Conservation (phyloP, 2,797 vertebrate species). For the Gobionotothen gibberifrons region DNA sequence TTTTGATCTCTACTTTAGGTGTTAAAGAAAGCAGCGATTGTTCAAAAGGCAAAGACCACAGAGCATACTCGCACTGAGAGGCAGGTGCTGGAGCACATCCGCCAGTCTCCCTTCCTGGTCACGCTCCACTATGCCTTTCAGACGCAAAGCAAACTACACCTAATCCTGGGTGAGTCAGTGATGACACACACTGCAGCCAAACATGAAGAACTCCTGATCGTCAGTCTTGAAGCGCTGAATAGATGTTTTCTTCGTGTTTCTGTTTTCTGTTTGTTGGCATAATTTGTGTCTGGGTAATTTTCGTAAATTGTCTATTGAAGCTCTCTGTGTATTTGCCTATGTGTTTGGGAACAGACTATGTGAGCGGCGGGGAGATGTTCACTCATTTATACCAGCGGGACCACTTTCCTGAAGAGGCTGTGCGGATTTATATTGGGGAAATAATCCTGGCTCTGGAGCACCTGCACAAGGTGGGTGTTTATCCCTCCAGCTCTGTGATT, state of each 20-base stretch:
- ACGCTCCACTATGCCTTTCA: conserved; percentile 96
- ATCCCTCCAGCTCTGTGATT: not conserved
- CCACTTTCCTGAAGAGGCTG: conserved; percentile 92
- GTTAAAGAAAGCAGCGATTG: conserved; percentile 93
- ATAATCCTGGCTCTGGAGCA: conserved; percentile 93
- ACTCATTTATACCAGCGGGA: conserved; percentile 95
- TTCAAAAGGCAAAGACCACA: conserved; percentile 93
- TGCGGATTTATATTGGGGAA: conserved; percentile 92
- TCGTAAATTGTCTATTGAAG: conserved; percentile 38
- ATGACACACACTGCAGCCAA: not conserved
- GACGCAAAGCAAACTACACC: conserved; percentile 94
- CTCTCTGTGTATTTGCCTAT: conserved; percentile 42
- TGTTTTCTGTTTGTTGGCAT: conserved; percentile 16
- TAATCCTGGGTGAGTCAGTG: conserved; percentile 89
- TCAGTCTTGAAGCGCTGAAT: conserved; percentile 23
- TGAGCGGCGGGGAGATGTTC: conserved; percentile 95
- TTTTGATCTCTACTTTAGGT: conserved; percentile 75
- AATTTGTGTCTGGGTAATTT: conserved; percentile 13
- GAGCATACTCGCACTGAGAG: conserved; percentile 94
- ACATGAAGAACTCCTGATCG: not conserved
- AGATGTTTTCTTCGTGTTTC: conserved; percentile 23
- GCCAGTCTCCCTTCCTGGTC: conserved; percentile 94
- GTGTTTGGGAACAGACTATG: conserved; percentile 87
- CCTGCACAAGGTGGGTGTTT: conserved; percentile 89
- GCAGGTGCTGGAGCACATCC: conserved; percentile 92